Percentiles rank a stretch among this genome's conserved stretches.
Evolutionary conservation across 1,140 invertebrate genomes (phyloP).

Genomic region (Anastrepha ludens): DNA sequence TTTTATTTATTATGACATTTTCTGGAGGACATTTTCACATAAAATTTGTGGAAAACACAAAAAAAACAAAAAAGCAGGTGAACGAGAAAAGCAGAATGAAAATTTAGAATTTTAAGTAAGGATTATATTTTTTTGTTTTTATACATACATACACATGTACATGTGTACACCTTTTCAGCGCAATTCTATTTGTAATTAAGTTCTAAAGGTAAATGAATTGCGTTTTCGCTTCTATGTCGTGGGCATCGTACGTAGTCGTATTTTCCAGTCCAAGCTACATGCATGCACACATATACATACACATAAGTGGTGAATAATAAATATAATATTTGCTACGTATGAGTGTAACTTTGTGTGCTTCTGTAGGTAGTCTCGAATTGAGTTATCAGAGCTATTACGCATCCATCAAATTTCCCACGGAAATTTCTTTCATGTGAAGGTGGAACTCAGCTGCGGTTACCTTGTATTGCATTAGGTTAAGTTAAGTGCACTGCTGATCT

Average conservation of each 20-base stretch:
- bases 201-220: conserved; percentile 33
- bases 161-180: neutral
- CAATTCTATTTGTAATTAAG: neutral
- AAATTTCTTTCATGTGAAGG: too few species aligned
- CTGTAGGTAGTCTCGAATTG: neutral
- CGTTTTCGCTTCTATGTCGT: neutral
- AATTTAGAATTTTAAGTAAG: neutral
- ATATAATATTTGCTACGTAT: neutral
- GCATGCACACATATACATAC: too few species aligned
- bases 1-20: conserved; percentile 25
- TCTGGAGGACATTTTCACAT: conserved; percentile 2
- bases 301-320: too few species aligned
- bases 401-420: too few species aligned
- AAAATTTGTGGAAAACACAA: neutral
- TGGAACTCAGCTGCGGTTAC: too few species aligned
- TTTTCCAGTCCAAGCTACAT: too few species aligned
- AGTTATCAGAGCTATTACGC: neutral
- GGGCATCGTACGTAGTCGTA: neutral
- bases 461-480: too few species aligned
- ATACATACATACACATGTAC: too few species aligned
- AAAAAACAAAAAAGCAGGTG: neutral
- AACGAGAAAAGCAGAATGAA: neutral
- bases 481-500: too few species aligned
- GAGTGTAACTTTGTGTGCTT: neutral
- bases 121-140: neutral